phyloP scores from a whole-genome alignment of 2,888 invertebrate genomes.

The Synanthedon tipuliformis region DNA sequence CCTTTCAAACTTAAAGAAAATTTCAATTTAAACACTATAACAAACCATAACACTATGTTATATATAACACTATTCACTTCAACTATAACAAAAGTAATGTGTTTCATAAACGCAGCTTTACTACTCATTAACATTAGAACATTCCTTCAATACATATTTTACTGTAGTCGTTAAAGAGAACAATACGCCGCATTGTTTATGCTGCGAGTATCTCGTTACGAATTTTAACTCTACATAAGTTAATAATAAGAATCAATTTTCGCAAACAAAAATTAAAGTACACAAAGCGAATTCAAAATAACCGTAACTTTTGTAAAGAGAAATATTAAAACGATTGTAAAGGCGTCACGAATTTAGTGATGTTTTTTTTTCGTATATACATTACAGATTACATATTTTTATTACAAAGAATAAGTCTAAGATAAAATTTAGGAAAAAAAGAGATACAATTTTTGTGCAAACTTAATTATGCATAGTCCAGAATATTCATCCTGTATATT shows the following conservation, averaged over 20 bases:
- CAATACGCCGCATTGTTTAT: not conserved
- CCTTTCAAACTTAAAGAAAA: too few species aligned
- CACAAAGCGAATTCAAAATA: not conserved
- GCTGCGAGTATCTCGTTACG: not conserved
- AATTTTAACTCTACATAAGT: not conserved
- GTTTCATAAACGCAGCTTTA: slow-evolving; percentile 19
- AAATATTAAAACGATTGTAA: not conserved
- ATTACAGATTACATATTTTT: too few species aligned
- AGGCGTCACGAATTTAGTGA: not conserved
- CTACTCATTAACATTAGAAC: slow-evolving; percentile 21
- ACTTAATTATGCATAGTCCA: too few species aligned
- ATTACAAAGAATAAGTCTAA: too few species aligned
- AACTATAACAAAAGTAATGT: slow-evolving; percentile 13
- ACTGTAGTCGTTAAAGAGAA: not conserved
- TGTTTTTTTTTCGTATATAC: too few species aligned
- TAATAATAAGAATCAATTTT: not conserved
- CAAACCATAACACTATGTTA: too few species aligned
- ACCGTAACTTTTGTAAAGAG: not conserved
- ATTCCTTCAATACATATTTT: slow-evolving; percentile 5
- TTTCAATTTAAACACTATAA: slow-evolving; percentile 3
- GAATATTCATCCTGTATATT: too few species aligned
- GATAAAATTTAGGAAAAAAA: too few species aligned
- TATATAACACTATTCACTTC: too few species aligned
- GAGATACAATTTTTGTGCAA: too few species aligned
- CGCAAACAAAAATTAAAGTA: not conserved